Percentiles rank a stretch among this genome's conserved stretches.
These are phyloP conservation scores for Lutra lutra DNA, from an alignment of 2,797 vertebrate species.

Conservation along the genomic window DNA sequence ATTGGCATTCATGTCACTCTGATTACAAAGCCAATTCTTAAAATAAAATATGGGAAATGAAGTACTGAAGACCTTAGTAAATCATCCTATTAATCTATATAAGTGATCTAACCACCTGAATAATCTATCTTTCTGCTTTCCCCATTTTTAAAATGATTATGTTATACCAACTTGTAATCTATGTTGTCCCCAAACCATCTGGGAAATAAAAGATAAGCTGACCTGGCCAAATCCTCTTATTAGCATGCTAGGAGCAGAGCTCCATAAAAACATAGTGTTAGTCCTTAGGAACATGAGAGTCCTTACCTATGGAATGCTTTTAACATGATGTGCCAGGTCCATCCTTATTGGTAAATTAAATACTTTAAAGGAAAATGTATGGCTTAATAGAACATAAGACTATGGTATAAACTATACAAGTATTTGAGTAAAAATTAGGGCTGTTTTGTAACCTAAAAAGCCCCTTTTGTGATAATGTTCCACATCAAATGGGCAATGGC, in stretches of 20 bases:
- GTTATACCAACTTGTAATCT: neutral
- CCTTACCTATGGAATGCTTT: neutral
- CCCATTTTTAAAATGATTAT: neutral
- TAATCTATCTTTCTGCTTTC: neutral
- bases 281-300: neutral
- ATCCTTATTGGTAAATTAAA: neutral
- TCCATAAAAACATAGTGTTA: neutral
- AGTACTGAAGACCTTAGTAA: neutral
- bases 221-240: neutral
- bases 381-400: neutral
- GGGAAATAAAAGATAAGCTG: neutral
- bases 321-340: neutral
- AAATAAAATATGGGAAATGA: neutral
- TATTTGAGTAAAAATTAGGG: neutral
- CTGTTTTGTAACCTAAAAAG: neutral
- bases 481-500: neutral
- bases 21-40: neutral
- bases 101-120: neutral
- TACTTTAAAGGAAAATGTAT: neutral
- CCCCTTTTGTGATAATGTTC: neutral
- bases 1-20: neutral
- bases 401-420: neutral
- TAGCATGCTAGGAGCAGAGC: neutral
- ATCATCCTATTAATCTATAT: neutral
- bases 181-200: neutral